Evolutionary conservation across 1,140 invertebrate species (phyloP).

Genomic region (Saccostrea glomerata): DNA sequence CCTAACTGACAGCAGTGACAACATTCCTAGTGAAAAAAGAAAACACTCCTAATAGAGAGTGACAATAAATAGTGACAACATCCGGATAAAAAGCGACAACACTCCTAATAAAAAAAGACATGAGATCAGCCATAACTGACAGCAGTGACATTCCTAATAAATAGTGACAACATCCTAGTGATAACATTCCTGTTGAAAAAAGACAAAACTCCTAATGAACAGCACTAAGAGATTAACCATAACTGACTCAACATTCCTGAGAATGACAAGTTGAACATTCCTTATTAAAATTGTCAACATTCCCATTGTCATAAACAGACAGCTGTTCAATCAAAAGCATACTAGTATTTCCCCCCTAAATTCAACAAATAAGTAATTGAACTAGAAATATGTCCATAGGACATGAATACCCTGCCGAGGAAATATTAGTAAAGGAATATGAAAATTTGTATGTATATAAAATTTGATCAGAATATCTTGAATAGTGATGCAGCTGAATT

Average conservation of each 20-base stretch:
- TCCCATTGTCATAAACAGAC: constrained; percentile 61
- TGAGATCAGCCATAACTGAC: constrained; percentile 70
- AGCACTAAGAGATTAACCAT: constrained; percentile 47
- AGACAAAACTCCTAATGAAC: constrained; percentile 64
- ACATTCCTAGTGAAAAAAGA: constrained; percentile 72
- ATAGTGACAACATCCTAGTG: constrained; percentile 6
- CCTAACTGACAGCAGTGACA: constrained; percentile 75
- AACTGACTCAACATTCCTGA: constrained; percentile 77
- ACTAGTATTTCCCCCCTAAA: no score
- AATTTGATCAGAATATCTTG: no score
- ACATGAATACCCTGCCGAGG: no score
- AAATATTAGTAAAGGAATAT: no score
- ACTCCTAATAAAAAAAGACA: constrained; percentile 66
- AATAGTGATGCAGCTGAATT: no score
- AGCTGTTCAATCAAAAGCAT: no score
- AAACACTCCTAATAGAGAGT: constrained; percentile 70
- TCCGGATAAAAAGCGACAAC: constrained; percentile 61
- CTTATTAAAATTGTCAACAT: no score
- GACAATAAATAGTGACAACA: no score
- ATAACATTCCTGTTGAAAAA: constrained; percentile 66
- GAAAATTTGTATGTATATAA: no score
- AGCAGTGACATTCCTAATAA: constrained; percentile 77
- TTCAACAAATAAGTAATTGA: no score
- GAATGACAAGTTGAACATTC: neutral
- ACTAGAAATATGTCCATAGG: no score